Evolutionary conservation across 2,888 invertebrate species (phyloP), one percentile per base, ranked within the genome.

Genomic region (Luperina nickerlii): DNA sequence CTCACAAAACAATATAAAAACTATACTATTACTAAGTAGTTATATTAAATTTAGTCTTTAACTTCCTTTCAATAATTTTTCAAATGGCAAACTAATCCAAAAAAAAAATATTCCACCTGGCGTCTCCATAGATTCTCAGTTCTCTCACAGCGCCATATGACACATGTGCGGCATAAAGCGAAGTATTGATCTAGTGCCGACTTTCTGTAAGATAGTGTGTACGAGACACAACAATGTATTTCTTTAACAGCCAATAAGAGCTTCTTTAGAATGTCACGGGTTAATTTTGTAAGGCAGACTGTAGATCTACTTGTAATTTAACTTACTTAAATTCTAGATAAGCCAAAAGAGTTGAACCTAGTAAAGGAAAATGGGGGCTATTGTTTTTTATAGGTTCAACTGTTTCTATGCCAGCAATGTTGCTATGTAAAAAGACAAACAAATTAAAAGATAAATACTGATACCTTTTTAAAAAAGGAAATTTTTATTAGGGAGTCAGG

Each of bases 91-190:
- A 32, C 13, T 65, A 20, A 48, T 24, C 13, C 20, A 62, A 78
- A 78, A 32, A 1, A 1, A 78, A 81, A 38, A 38, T 66, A 38
- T 38, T 48, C 51, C 9, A 0, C 15, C 8, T 38, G 6, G 65
- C 90, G 76, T 78, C 95, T 96, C 95, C 82, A 94, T 78, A 42
- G 11, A 27, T 87, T 83, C 83, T 3, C 62, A 92, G 90, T 94
- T 54, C 92, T 73, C 83, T 90, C 84, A 89, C 89, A 90, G 81
- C 91, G 88, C 93, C 94, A 92, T 95, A 96, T 96, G 96, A 96
- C 96, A 96, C 96, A 96, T 96, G 96, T 96, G 96, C 94, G 94
- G 94, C 94, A 95, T 95, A 95, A 96, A 96, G 92, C 95, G 94
- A 94, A 95, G 96, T 96, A 96, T 96, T 96, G 96, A 96, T 96